These are phyloP conservation scores for Chaitophorus viminalis DNA, from an alignment of 2,888 invertebrate species.

Conservation along the genomic window DNA sequence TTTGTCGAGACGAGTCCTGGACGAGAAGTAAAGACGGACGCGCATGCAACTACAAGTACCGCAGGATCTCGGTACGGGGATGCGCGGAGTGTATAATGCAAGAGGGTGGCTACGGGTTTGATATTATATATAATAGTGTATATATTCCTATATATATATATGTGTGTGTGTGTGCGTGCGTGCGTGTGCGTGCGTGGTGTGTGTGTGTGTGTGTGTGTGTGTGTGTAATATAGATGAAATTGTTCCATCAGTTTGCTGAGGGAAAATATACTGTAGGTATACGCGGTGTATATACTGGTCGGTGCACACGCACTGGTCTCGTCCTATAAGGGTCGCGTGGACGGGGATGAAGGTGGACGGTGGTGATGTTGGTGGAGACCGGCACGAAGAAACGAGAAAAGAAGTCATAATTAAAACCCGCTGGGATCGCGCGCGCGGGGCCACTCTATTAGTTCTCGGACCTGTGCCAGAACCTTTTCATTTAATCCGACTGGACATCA, in stretches of 20 bases:
- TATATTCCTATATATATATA: no score
- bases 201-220: no score
- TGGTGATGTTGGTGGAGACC: no score
- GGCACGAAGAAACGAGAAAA: background rate
- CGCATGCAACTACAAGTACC: no score
- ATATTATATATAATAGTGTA: no score
- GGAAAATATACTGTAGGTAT: no score
- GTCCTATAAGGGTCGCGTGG: no score
- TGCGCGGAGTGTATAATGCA: background rate
- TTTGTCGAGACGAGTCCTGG: slow-evolving; percentile 9
- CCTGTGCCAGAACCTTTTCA: slow-evolving; percentile 61
- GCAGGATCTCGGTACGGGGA: no score
- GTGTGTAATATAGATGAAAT: slow-evolving; percentile 16
- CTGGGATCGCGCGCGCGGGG: slow-evolving; percentile 49
- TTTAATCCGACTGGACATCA: slow-evolving; percentile 62
- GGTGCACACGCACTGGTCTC: background rate
- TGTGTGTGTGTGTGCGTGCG: no score
- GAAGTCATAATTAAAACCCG: slow-evolving; percentile 61
- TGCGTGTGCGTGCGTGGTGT: no score
- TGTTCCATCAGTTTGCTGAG: slow-evolving; percentile 19
- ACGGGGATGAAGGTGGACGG: no score
- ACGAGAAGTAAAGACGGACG: background rate
- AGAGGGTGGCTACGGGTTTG: background rate
- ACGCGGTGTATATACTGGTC: no score
- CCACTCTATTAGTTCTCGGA: slow-evolving; percentile 60